Evolutionary conservation across 2,888 invertebrate genomes (phyloP).

Genomic region (Syrista parreyssii): DNA sequence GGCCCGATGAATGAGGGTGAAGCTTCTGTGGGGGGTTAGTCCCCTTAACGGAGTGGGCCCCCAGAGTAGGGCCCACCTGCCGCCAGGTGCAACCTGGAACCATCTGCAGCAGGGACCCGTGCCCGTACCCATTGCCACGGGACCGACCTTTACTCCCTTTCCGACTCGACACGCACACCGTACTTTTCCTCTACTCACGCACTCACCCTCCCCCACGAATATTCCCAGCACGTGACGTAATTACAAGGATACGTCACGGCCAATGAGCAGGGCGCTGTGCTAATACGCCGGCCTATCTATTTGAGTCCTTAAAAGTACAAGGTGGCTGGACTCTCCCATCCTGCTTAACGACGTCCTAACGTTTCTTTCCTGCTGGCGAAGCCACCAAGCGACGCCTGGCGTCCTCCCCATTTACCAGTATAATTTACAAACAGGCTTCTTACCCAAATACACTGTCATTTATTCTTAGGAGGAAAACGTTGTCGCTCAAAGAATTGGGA

Average conservation of each 20-base stretch:
- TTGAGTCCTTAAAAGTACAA: neutral
- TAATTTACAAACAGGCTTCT: too few species aligned
- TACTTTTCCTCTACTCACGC: neutral
- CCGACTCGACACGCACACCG: neutral
- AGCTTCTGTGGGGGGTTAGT: conserved; percentile 15
- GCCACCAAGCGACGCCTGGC: too few species aligned
- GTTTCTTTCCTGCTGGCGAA: too few species aligned
- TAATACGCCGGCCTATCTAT: neutral
- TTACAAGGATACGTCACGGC: conserved; percentile 27
- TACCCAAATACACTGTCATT: too few species aligned
- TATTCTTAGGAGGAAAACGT: too few species aligned
- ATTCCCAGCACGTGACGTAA: conserved; percentile 29
- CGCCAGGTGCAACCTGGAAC: conserved; percentile 55
- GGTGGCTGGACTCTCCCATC: neutral
- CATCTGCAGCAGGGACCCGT: conserved; percentile 57
- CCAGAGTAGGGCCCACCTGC: conserved; percentile 50
- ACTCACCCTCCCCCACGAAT: neutral
- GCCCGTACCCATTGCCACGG: conserved; percentile 29
- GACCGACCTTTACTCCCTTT: conserved; percentile 44
- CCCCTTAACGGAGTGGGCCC: conserved; percentile 35
- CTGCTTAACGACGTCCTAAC: too few species aligned
- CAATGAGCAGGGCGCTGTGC: conserved; percentile 9
- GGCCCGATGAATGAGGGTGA: conserved; percentile 17
- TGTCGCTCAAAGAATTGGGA: too few species aligned
- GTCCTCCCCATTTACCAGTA: too few species aligned